Evolutionary conservation across 1,140 invertebrate species (phyloP), one percentile per base, ranked within the genome.

Genomic region (Metaphire vulgaris): DNA sequence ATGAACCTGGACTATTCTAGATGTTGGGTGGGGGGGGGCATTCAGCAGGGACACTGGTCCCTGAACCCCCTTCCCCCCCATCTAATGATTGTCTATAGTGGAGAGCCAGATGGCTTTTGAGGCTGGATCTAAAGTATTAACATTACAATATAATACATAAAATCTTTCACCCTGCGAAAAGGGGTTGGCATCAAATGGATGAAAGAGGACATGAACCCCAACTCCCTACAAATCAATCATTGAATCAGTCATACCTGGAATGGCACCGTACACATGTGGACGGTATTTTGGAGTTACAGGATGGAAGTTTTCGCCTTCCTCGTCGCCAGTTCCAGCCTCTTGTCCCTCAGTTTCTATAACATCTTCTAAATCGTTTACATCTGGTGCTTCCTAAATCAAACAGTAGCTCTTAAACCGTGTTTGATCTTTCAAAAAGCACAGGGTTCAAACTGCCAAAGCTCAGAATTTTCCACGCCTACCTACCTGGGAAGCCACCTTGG

Each of bases 251-350:
- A 69, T 67, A 82, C 82, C 82, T 79, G 78, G 72, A 16, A 83
- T 75, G 12, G 81, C 78, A 65, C 83, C 83, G 80, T 82, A 82
- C 26, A 80, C 76, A 33, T 82, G 81, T 30, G 80, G 80, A 31
- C 83, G 72, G 75, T 83, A 79, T n/a, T 73, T 65, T 31, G 77
- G 69, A 12, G 81, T 76, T 72, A 70, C 75, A n/a, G 41, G 41
- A 56, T 21, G 41, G 21, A 56, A 56, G 74, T 79, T 74, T 71
- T 73, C 14, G 41, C 76, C 41, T 77, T 79, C 21, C 81, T 74
- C 33, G 34, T 71, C 69, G 74, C 80, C 77, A 29, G n/a, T n/a
- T n/a, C n/a, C n/a, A n/a, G n/a, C n/a, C n/a, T n/a, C n/a, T n/a
- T 79, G 75, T n/a, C 76, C 77, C 14, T 76, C 77, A 74, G 75